Conservation (phyloP, 2,113 vertebrate species). For the Podarcis cretensis region DNA sequence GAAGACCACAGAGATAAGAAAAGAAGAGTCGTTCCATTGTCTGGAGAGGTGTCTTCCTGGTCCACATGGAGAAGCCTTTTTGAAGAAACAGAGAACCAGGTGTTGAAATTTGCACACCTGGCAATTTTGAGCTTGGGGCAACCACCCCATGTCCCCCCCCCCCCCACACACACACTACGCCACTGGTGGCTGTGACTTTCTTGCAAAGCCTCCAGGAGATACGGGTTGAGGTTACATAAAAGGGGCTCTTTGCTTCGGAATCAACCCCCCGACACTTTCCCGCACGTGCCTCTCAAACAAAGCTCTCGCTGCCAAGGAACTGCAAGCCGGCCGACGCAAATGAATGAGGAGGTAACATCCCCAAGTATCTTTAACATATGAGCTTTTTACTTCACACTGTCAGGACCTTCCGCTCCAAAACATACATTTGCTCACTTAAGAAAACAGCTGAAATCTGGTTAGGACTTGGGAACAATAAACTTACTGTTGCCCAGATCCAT, state of each 20-base stretch:
- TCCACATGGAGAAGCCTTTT: no score
- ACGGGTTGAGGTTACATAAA: background rate
- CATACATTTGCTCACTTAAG: conserved; percentile 2
- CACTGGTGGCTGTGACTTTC: background rate
- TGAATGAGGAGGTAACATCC: background rate
- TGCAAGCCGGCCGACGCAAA: background rate
- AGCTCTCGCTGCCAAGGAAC: background rate
- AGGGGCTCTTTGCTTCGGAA: background rate
- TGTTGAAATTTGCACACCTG: no score
- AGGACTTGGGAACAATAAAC: background rate
- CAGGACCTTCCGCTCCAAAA: conserved; percentile 16
- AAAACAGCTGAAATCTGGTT: background rate
- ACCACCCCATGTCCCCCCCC: no score
- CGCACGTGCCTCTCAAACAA: background rate
- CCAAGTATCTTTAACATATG: background rate
- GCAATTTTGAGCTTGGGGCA: no score
- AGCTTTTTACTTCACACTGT: background rate
- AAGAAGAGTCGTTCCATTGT: no score
- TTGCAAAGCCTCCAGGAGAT: background rate
- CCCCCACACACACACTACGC: no score
- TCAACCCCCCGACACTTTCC: no score
- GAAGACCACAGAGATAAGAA: no score
- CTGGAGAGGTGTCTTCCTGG: no score
- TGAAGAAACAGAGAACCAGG: no score
- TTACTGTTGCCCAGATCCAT: background rate